Base-by-base conservation (phyloP, 2,888 invertebrate genomes). In the Nephrotoma guestfalica region DNA sequence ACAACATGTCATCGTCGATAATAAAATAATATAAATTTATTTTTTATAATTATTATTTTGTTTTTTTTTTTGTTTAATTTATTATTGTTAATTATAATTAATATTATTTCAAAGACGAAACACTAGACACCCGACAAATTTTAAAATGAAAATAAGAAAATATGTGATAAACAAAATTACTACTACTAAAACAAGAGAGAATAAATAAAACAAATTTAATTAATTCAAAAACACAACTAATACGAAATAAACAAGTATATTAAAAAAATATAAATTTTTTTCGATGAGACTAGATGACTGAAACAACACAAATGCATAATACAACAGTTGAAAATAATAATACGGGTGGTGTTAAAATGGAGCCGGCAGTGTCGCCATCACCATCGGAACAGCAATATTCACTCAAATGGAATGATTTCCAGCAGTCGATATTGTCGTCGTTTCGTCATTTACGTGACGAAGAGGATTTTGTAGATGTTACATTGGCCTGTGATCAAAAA, bases 361-460 rank as follows among this genome's bases (percentile, higher is more conserved):
- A 91, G 89, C 91, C 91, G 90, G 91, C 91, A 91, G 91, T 91
- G 91, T 93, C 91, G 90, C 91, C 91, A 90, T 92, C 91, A 90
- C 92, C 91, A 89, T 91, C 94, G 89, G 95, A 95, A 93, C 97
- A 97, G 93, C 97, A 97, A 92, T 97, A 97, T 92, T 96, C 97
- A 92, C 94, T 97, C 92, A 95, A 97, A 90, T 97, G 97, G 97
- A 97, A 97, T 92, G 97, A 97, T 93, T 97, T 97, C 93, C 97
- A 97, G 92, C 95, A 96, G 88, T 97, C 96, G 90, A 97, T 97
- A 92, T 94, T 97, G 89, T 96, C 95, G 88, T 97, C 97, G 88
- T 97, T 98, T 93, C 94, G 97, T 89, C 95, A 97, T 91, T 93
- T 97, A 90, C 93, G 96, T 88, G 97, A 97, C 91, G 96, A 96